Evolutionary conservation across 2,888 invertebrate genomes (phyloP).

Genomic region (Laothoe populi): DNA sequence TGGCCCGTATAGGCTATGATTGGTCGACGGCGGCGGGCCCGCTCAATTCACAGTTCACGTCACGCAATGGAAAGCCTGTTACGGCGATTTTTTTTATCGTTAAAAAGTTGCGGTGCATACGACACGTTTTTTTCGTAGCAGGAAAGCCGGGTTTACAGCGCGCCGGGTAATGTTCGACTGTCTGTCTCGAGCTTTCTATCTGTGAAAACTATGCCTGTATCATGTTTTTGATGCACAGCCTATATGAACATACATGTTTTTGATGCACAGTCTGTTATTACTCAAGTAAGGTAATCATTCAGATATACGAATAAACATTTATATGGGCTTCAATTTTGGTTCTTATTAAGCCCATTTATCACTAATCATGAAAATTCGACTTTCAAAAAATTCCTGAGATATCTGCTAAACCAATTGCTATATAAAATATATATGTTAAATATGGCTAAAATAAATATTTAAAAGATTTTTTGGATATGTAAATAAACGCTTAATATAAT

Average conservation of each 20-base stretch:
- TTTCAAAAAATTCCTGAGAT: too few relatives aligned
- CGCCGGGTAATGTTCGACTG: constrained; percentile 2
- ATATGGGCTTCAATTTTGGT: too few relatives aligned
- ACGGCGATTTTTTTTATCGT: constrained; percentile 49
- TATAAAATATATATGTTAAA: too few relatives aligned
- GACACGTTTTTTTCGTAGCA: constrained; percentile 18
- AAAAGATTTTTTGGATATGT: too few relatives aligned
- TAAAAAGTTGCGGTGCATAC: constrained; percentile 31
- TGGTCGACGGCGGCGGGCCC: constrained; percentile 68
- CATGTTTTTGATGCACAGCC: background rate
- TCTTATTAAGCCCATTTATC: too few relatives aligned
- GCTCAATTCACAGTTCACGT: constrained; percentile 54
- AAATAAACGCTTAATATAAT: too few relatives aligned
- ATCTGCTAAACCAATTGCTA: too few relatives aligned
- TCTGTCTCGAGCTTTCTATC: background rate
- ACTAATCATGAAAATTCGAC: too few relatives aligned
- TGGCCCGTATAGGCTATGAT: constrained; percentile 49
- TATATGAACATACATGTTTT: background rate
- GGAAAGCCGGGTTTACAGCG: constrained; percentile 6
- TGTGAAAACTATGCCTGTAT: background rate
- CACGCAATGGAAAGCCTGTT: constrained; percentile 68
- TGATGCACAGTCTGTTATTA: background rate
- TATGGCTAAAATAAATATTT: too few relatives aligned
- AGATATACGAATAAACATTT: too few relatives aligned
- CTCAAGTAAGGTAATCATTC: background rate